Base-by-base conservation (phyloP, 1,140 invertebrate genomes). In the Megathymus violae region DNA sequence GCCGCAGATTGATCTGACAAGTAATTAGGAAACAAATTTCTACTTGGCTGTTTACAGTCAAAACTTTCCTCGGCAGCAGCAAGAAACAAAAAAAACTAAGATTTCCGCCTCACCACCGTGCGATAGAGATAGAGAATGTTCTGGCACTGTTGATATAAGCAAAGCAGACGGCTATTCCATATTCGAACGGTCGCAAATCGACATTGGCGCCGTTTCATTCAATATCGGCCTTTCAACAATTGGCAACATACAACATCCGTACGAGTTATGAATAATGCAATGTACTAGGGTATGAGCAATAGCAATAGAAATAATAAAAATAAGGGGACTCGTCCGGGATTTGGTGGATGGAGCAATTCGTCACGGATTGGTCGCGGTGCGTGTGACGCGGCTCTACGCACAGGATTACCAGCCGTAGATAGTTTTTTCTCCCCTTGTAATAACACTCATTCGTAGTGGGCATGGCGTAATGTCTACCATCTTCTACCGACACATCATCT, bases 231-330 rank as follows among this genome's bases (percentile, higher is more conserved):
- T 59, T 56, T 44, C 47, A 59, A 43, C 48, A 56, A 56, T 62
- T 44, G 58, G 52, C 52, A 56, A 56, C 52, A 56, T 56, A 56
- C 51, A 41, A 54, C 52, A 56, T 44, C 40, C 10, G 31, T 36
- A 64, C 66, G 64, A 38, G 56, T 65, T 56, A 89, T 89, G 87
- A 89, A 89, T 89, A 85, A 89, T 89, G 80, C 77, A 88, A 62
- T 56, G 62, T 46, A 31, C 13, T 60, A 56, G 50, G 71, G 47
- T 46, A 59, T 52, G 41, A n/a, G n/a, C n/a, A n/a, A n/a, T n/a
- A 54, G 66, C 62, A 71, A 74, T 69, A 75, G 72, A 81, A 78
- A 84, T 82, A 83, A 85, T 82, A 85, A 85, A 65, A 79, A 82
- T 72, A 72, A 74, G 74, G 83, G 80, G 74, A 78, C 71, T 74